Base-by-base conservation (phyloP, 1,140 invertebrate genomes). In the Lineus longissimus region DNA sequence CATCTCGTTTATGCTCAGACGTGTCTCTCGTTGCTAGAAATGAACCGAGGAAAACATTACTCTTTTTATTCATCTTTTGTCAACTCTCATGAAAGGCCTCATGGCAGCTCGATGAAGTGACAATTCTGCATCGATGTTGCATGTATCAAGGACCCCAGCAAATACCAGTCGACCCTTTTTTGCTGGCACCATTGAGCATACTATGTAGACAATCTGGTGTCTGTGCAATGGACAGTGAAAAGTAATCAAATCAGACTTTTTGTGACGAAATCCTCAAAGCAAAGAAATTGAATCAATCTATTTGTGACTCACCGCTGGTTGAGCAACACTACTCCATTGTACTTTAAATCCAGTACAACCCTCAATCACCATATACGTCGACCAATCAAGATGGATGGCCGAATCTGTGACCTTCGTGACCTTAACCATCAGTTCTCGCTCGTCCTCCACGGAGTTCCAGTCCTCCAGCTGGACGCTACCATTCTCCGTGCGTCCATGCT, bases 241-340 rank as follows among this genome's bases (percentile, higher is more conserved):
- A n/a, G n/a, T n/a, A n/a, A n/a, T n/a, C n/a, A n/a, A n/a, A n/a
- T n/a, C n/a, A n/a, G n/a, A n/a, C n/a, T n/a, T n/a, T n/a, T n/a
- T n/a, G n/a, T n/a, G n/a, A n/a, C n/a, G n/a, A n/a, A n/a, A n/a
- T n/a, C n/a, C n/a, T n/a, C n/a, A n/a, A n/a, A n/a, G n/a, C n/a
- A n/a, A n/a, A n/a, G n/a, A 13, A 59, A n/a, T 43, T 19, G 31
- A 9, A 17, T 4, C 4, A 19, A 41, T 59, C 19, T 51, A 2
- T n/a, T 13, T 11, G 11, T 17, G 15, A 72, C 73, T 73, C 65
- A 79, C 79, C 9, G 72, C 72, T 31, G 77, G 77, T 60, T 81
- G 77, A 11, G 76, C 79, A 9, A 79, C 76, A 71, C 73, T 77
- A 61, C 70, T 80, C 80, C 79, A 81, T 58, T 78, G 75, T 25